phyloP scores from a whole-genome alignment of 2,113 vertebrate species.

The Lophius piscatorius region DNA sequence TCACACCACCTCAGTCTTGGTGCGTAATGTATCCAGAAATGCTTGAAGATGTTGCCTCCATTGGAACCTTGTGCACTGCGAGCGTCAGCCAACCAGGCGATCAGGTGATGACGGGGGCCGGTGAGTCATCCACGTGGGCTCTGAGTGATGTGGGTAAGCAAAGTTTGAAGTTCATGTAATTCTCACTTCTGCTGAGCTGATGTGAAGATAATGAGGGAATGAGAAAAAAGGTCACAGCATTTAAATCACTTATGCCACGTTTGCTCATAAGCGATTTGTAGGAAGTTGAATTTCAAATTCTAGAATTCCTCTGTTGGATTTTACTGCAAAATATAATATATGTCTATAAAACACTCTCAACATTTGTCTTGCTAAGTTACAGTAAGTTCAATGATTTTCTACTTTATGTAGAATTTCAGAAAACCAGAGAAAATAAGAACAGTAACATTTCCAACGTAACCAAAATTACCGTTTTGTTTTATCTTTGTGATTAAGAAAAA shows the following conservation, averaged over 20 bases:
- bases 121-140: constrained; percentile 4
- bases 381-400: too few relatives aligned
- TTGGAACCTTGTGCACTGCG: constrained; percentile 44
- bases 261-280: too few relatives aligned
- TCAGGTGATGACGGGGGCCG: rapidly evolving
- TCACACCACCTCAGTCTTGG: constrained; percentile 59
- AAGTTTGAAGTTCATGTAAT: background rate
- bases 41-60: rapidly evolving
- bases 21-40: constrained; percentile 40
- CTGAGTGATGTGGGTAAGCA: constrained; percentile 65
- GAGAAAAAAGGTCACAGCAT: background rate
- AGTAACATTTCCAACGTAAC: too few relatives aligned
- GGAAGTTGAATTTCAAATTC: too few relatives aligned
- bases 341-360: too few relatives aligned
- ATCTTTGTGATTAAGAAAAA: too few relatives aligned
- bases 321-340: too few relatives aligned
- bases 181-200: constrained; percentile 23
- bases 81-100: background rate
- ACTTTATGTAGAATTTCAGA: too few relatives aligned
- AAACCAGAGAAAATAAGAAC: too few relatives aligned
- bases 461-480: too few relatives aligned
- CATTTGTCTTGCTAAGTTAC: too few relatives aligned
- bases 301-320: too few relatives aligned
- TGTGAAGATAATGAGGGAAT: background rate
- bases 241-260: background rate